phyloP scores from a whole-genome alignment of 2,113 vertebrate genomes.

The Sigmodon hispidus region DNA sequence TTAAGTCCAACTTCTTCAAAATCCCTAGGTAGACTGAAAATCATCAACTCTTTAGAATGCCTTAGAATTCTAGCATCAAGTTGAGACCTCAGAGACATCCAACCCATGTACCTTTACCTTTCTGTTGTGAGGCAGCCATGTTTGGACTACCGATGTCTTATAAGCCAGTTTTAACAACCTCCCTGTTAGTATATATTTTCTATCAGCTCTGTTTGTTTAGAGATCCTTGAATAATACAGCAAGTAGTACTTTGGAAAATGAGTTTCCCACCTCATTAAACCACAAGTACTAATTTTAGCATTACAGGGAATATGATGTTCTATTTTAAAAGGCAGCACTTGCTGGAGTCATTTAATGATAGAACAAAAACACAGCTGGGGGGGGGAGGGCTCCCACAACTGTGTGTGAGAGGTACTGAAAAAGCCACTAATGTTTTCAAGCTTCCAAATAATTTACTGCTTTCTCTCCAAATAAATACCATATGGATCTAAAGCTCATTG shows the following conservation, averaged over 20 bases:
- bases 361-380: conserved; percentile 67
- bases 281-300: conserved; percentile 53
- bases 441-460: conserved; percentile 78
- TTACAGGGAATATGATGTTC: conserved; percentile 11
- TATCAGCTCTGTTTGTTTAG: neutral
- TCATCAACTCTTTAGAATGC: neutral
- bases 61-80: neutral
- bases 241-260: conserved; percentile 51
- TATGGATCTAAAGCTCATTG: conserved; percentile 79
- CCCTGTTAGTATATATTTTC: neutral
- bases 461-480: conserved; percentile 83
- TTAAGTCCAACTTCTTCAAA: neutral
- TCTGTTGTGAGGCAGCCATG: neutral
- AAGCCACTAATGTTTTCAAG: conserved; percentile 76
- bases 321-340: conserved; percentile 54
- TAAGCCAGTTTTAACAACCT: neutral
- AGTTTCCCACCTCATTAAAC: neutral
- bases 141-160: neutral
- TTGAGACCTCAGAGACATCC: neutral
- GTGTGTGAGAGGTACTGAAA: conserved; percentile 76
- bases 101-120: neutral
- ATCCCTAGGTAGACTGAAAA: neutral
- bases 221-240: neutral
- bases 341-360: conserved; percentile 64
- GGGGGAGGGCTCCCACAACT: conserved; percentile 67